phyloP scores from a whole-genome alignment of 2,797 vertebrate species.

The Synaphobranchus kaupii region DNA sequence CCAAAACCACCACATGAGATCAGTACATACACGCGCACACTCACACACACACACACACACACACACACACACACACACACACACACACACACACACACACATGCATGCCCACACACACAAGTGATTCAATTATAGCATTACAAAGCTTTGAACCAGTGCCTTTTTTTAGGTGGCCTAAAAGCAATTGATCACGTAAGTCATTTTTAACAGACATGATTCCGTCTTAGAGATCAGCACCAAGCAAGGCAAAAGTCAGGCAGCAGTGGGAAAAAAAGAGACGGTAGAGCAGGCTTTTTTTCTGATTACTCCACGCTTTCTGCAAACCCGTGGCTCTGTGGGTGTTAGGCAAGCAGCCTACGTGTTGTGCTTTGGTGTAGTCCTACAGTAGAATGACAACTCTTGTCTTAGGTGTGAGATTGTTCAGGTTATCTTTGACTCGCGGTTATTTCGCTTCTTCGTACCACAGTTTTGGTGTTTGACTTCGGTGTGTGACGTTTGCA shows the following conservation, averaged over 20 bases:
- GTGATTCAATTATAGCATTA: background rate
- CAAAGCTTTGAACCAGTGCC: constrained; percentile 13
- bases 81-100: background rate
- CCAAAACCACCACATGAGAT: background rate
- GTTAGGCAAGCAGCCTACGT: background rate
- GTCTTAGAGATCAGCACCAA: background rate
- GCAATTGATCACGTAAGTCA: background rate
- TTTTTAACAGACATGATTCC: background rate
- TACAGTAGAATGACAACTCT: constrained; percentile 6
- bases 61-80: background rate
- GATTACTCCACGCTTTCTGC: background rate
- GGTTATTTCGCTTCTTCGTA: background rate
- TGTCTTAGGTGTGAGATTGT: background rate
- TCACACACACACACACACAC: background rate
- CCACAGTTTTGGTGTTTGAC: background rate
- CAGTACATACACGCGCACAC: background rate
- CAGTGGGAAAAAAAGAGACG: background rate
- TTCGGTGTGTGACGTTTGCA: background rate
- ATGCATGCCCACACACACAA: background rate
- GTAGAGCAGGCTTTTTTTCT: background rate
- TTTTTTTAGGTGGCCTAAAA: background rate
- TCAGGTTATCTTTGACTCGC: background rate
- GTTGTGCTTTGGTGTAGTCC: constrained; percentile 22
- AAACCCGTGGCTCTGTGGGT: background rate
- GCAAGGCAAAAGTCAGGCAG: background rate